Evolutionary conservation across 2,113 vertebrate species (phyloP).

Genomic region (Platichthys stellatus): DNA sequence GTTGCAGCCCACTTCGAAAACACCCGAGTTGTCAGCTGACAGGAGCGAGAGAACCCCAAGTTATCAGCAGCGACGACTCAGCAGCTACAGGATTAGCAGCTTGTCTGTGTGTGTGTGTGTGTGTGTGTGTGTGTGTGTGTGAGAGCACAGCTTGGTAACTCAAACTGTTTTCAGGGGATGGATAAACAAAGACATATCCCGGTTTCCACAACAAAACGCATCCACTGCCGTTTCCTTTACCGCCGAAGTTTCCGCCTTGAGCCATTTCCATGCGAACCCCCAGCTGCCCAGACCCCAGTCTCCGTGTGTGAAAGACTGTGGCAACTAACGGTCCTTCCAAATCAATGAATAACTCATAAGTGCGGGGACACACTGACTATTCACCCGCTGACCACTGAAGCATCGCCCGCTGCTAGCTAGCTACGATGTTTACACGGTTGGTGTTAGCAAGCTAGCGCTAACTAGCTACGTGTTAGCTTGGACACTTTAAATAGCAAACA

Average conservation of each 20-base stretch:
- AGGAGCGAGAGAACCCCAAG: slow-evolving; percentile 15
- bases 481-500: slow-evolving; percentile 28
- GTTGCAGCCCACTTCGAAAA: slow-evolving; percentile 35
- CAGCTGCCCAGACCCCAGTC: slow-evolving; percentile 8
- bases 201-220: slow-evolving; percentile 55
- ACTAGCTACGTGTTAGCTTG: slow-evolving; percentile 47
- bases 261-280: slow-evolving; percentile 40
- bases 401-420: slow-evolving; percentile 1
- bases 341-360: background rate
- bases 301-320: background rate
- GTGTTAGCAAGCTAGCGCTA: slow-evolving; percentile 44
- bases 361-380: background rate
- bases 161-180: background rate
- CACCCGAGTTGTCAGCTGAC: slow-evolving; percentile 69
- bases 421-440: slow-evolving; percentile 7
- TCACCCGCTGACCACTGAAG: background rate
- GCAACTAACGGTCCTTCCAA: slow-evolving; percentile 4
- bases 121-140: background rate
- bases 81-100: slow-evolving; percentile 20
- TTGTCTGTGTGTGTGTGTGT: background rate
- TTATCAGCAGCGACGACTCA: slow-evolving; percentile 4
- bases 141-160: slow-evolving; percentile 19
- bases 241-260: slow-evolving; percentile 70
- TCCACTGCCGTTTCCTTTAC: background rate
- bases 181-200: slow-evolving; percentile 31